Percentiles rank a stretch among this genome's conserved stretches.
These are phyloP conservation scores for Nasonovia ribisnigri DNA, from an alignment of 2,888 invertebrate species.

Conservation along the genomic window DNA sequence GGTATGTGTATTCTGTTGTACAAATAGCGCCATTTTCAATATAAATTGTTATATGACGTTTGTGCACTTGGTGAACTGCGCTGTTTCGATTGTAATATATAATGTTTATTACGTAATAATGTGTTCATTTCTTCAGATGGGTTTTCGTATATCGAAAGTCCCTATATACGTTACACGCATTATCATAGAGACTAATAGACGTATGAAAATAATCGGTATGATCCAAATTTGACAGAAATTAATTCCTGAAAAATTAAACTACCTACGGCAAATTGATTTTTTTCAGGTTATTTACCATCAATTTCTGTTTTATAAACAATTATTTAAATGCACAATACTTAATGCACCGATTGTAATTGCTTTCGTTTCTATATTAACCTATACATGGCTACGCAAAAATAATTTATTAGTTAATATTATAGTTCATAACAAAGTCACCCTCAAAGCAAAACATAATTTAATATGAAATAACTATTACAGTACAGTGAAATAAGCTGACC, in stretches of 20 bases:
- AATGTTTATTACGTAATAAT: constrained; percentile 11
- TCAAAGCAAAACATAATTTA: constrained; percentile 4
- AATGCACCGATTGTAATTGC: background rate
- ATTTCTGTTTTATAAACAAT: background rate
- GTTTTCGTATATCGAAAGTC: background rate
- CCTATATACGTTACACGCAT: background rate
- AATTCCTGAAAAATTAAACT: background rate
- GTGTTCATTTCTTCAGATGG: background rate
- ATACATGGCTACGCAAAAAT: background rate
- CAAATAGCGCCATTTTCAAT: constrained; percentile 28
- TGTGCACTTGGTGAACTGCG: constrained; percentile 2
- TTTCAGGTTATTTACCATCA: background rate
- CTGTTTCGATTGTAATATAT: background rate
- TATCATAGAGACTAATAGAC: background rate
- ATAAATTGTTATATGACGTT: constrained; percentile 27
- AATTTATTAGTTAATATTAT: background rate
- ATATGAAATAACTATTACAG: background rate
- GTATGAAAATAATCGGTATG: background rate
- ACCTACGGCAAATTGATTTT: background rate
- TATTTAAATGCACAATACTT: background rate
- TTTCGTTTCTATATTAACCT: background rate
- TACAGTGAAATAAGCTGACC: background rate
- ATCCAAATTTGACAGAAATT: background rate
- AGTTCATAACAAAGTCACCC: background rate
- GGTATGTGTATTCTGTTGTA: constrained; percentile 9